phyloP scores from a whole-genome alignment of 2,113 vertebrate species.

The Malurus elegans region DNA sequence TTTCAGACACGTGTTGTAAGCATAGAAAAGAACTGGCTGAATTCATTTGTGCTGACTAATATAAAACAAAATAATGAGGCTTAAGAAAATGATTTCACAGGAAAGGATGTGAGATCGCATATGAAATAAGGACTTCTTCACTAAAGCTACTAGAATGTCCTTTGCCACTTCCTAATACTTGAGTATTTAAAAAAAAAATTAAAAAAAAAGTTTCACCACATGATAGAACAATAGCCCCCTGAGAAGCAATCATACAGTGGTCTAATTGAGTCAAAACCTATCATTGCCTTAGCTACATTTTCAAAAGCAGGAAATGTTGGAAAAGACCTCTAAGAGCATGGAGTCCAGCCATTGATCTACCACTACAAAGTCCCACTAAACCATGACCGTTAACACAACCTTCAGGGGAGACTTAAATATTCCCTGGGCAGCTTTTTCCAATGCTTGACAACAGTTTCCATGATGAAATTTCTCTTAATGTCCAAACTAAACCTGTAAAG shows the following conservation, averaged over 20 bases:
- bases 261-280: background rate
- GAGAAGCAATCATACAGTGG: background rate
- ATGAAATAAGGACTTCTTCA: background rate
- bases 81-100: background rate
- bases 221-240: background rate
- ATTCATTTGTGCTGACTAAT: background rate
- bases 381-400: fast-evolving
- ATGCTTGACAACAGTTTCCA: background rate
- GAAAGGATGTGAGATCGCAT: background rate
- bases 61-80: background rate
- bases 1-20: background rate
- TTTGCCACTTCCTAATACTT: background rate
- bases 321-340: background rate
- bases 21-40: background rate
- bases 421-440: background rate
- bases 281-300: background rate
- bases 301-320: background rate
- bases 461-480: background rate
- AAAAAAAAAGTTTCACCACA: background rate
- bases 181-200: background rate
- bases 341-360: background rate
- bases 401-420: background rate
- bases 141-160: background rate
- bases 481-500: background rate
- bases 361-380: background rate